Conservation (phyloP, 2,888 invertebrate genomes). For the Meghimatium bilineatum region DNA sequence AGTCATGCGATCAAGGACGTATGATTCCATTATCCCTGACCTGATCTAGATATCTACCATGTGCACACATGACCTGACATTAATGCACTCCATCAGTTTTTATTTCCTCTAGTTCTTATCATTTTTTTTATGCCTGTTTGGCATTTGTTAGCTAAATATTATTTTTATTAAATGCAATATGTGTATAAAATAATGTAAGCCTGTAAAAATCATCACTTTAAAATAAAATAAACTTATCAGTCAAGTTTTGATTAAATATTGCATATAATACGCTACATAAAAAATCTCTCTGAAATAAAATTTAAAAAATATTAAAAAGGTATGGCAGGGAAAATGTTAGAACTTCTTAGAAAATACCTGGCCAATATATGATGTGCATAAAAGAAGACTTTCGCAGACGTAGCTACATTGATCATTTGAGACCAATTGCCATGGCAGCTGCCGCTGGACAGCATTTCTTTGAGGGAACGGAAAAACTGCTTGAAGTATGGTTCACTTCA, state of each 20-base stretch:
- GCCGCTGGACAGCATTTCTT: conserved; percentile 83
- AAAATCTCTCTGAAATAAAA: background rate
- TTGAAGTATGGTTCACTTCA: conserved; percentile 95
- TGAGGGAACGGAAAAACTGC: conserved; percentile 97
- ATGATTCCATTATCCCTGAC: background rate
- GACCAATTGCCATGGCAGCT: conserved; percentile 47
- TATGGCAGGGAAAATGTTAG: background rate
- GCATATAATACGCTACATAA: background rate
- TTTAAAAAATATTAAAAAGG: background rate
- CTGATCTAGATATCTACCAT: too few relatives aligned
- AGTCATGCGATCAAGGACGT: background rate
- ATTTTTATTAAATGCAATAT: too few relatives aligned
- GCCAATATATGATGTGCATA: conserved; percentile 33
- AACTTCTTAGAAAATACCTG: background rate
- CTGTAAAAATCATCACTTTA: too few relatives aligned
- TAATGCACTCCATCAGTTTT: background rate
- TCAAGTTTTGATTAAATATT: too few relatives aligned
- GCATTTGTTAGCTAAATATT: background rate
- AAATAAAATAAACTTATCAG: too few relatives aligned
- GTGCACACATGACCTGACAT: background rate
- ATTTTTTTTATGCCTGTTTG: background rate
- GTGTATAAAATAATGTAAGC: too few relatives aligned
- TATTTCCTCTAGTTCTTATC: too few relatives aligned
- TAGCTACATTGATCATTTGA: conserved; percentile 1
- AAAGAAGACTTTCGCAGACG: background rate